Base-by-base conservation (phyloP, 2,888 invertebrate species). In the Alcis repandata region DNA sequence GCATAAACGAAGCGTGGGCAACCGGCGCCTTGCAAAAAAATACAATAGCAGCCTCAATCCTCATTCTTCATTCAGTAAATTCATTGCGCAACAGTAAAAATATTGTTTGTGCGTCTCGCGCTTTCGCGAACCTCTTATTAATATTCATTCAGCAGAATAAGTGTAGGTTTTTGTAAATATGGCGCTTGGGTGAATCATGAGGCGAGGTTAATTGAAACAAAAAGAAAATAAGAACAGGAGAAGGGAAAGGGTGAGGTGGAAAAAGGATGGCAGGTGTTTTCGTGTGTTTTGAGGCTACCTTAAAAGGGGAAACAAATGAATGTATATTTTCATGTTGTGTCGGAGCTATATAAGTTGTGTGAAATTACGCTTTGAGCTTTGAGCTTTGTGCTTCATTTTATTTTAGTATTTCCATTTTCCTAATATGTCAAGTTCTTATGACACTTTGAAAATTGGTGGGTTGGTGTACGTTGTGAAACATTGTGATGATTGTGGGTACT, bases 131-230 rank as follows among this genome's bases (percentile, higher is more conserved):
- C 48, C 49, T 19, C 66, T 60, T 66, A 65, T 69, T 69, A 65
- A 70, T 67, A 72, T 72, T 69, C 70, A 68, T 68, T 70, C 63
- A 65, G 57, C 45, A 32, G 62, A 63, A 67, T 68, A 53, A 65
- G 60, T 65, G 60, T 58, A 59, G 56, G 67, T 54, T 59, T 54
- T 56, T 59, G 56, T 59, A 40, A 59, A 53, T 53, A 59, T 64
- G 64, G 65, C 68, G 65, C 52, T 45, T 52, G 63, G 11, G 38
- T 69, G 70, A 67, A 64, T 70, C 70, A 70, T 58, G 22, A 41
- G 36, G 13, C 38, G 22, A 36, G 22, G 33, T 56, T 36, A 6
- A n/a, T 32, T 36, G 41, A 32, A 20, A 36, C 1, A 36, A 51
- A 7, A 20, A 11, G 27, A 6, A 27, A 20, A 45, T 19, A 36